Evolutionary conservation across 1,140 invertebrate species (phyloP).

Genomic region (Macrobrachium rosenbergii): DNA sequence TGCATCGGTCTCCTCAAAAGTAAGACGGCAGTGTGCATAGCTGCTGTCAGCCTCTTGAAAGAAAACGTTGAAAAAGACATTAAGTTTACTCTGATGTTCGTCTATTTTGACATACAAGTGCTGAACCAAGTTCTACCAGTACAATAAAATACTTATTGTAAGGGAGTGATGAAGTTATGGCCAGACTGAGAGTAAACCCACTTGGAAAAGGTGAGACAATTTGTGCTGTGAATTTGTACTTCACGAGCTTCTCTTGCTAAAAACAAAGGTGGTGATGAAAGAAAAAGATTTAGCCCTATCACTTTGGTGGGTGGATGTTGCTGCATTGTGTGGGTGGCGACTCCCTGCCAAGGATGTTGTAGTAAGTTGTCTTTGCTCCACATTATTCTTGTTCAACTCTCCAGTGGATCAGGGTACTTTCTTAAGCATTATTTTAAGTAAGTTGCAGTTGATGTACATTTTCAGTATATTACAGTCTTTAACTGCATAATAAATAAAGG

Average conservation of each 20-base stretch:
- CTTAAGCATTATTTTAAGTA: slow-evolving; percentile 62
- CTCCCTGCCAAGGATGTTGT: no score
- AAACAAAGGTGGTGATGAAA: slow-evolving; percentile 31
- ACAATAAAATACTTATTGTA: neutral
- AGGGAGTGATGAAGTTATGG: slow-evolving; percentile 37
- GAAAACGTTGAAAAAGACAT: no score
- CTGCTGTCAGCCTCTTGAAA: slow-evolving; percentile 21
- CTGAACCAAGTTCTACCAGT: no score
- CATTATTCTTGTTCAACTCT: slow-evolving; percentile 45
- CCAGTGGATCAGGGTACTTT: slow-evolving; percentile 63
- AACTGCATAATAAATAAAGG: slow-evolving; percentile 51
- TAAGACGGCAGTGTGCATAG: neutral
- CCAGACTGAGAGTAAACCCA: slow-evolving; percentile 15
- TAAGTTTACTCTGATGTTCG: no score
- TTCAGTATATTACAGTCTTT: slow-evolving; percentile 45
- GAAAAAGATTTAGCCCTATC: neutral
- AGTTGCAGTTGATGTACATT: slow-evolving; percentile 61
- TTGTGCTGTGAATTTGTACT: slow-evolving; percentile 49
- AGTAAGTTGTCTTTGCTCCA: no score
- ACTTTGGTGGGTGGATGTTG: no score
- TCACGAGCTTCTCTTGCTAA: slow-evolving; percentile 40
- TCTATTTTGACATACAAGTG: no score
- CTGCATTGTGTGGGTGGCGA: no score
- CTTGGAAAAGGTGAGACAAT: slow-evolving; percentile 42
- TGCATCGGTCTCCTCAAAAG: slow-evolving; percentile 5